A percentile compares a stretch with the other conserved stretches of the same genome.
Conservation (phyloP, 2,797 vertebrate genomes). For the Sebastes taczanowskii region DNA sequence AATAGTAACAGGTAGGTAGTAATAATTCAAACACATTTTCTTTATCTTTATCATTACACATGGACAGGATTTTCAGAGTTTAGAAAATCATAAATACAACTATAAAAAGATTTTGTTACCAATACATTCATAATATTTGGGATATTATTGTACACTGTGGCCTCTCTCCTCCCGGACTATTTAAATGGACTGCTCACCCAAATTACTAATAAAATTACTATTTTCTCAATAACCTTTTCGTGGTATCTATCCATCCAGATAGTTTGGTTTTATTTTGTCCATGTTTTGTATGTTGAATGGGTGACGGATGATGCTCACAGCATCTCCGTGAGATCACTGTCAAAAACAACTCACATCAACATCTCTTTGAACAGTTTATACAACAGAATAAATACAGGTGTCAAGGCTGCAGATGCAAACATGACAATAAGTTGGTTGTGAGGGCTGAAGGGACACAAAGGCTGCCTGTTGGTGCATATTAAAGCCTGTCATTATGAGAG, state of each 20-base stretch:
- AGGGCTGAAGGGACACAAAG: slow-evolving; percentile 53
- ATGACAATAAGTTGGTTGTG: slow-evolving; percentile 49
- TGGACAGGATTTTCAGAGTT: too few species aligned
- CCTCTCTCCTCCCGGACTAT: not conserved
- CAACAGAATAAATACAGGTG: slow-evolving; percentile 42
- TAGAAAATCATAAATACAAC: not conserved
- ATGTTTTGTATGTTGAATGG: not conserved
- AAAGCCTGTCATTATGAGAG: slow-evolving; percentile 59
- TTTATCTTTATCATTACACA: not conserved
- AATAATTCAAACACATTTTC: not conserved
- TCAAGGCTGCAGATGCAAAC: slow-evolving; percentile 31
- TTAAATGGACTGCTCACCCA: not conserved
- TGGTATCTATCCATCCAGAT: not conserved
- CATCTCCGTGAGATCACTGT: not conserved
- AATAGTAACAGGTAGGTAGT: not conserved
- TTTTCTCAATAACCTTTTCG: not conserved
- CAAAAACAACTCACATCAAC: slow-evolving; percentile 34
- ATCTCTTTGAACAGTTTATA: slow-evolving; percentile 39
- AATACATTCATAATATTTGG: not conserved
- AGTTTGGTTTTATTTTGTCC: not conserved
- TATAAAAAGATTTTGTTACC: not conserved
- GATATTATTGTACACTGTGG: not conserved
- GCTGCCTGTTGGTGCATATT: slow-evolving; percentile 50
- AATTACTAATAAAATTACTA: not conserved
- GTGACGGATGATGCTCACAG: not conserved